Conservation (phyloP, 1,140 invertebrate genomes). For the Whitmania pigra region DNA sequence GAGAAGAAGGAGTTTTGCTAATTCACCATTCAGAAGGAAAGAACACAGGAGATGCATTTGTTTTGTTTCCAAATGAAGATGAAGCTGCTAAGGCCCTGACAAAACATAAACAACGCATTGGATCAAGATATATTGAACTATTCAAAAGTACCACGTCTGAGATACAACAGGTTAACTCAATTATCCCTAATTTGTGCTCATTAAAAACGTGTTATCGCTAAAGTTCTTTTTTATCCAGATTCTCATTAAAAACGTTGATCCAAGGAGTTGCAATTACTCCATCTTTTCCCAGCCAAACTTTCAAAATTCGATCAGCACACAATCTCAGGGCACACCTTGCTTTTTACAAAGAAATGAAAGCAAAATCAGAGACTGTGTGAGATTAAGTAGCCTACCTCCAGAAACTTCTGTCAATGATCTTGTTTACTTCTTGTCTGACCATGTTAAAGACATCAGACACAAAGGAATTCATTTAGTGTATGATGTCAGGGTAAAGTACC, state of each 20-base stretch:
- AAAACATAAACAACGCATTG: constrained; percentile 5
- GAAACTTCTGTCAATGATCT: not conserved
- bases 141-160: constrained; percentile 6
- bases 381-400: not conserved
- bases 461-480: constrained; percentile 1
- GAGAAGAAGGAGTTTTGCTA: constrained; percentile 7
- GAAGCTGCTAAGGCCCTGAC: not conserved
- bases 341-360: not conserved
- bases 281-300: too few relatives aligned
- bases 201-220: not conserved
- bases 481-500: not conserved
- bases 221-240: too few relatives aligned
- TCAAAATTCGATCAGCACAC: not conserved
- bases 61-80: constrained; percentile 1
- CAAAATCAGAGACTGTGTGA: not conserved
- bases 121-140: constrained; percentile 6
- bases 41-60: constrained; percentile 2
- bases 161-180: not conserved
- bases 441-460: constrained; percentile 4
- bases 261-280: too few relatives aligned
- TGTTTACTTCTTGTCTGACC: not conserved
- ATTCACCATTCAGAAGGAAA: constrained; percentile 1
- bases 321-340: not conserved
- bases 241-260: too few relatives aligned
- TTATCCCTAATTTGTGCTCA: not conserved